phyloP scores from a whole-genome alignment of 2,113 vertebrate species.

The Ceyx margarethae region DNA sequence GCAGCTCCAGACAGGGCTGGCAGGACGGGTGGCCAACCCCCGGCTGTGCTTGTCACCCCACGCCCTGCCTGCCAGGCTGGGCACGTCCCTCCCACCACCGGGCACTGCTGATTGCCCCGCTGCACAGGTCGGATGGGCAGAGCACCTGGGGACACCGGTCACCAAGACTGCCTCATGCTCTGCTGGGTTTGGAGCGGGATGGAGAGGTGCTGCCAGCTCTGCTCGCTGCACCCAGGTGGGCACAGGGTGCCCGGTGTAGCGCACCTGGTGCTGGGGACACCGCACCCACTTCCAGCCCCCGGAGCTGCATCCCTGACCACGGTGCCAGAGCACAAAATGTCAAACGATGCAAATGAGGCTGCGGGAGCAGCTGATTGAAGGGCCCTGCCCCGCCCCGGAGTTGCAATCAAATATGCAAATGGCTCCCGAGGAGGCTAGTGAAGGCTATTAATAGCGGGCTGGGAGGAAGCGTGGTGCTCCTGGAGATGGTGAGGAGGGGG shows the following conservation, averaged over 20 bases:
- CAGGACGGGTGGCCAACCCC: background rate
- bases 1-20: background rate
- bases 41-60: background rate
- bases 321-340: constrained; percentile 65
- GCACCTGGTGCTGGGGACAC: background rate
- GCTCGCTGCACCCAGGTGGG: rapidly evolving
- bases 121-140: background rate
- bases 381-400: constrained; percentile 64
- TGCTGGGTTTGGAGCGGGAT: background rate
- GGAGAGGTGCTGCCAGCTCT: background rate
- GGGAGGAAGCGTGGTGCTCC: background rate
- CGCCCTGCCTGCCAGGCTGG: background rate
- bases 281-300: background rate
- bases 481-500: background rate
- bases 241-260: rapidly evolving
- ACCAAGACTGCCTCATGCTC: background rate
- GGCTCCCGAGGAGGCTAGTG: constrained; percentile 51
- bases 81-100: background rate
- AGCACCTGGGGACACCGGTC: background rate
- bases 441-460: constrained; percentile 57
- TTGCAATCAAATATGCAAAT: constrained; percentile 79
- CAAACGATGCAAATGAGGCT: constrained; percentile 75
- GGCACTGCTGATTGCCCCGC: background rate
- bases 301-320: background rate
- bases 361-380: constrained; percentile 66